These are phyloP conservation scores for Vanessa atalanta DNA, from an alignment of 1,140 invertebrate genomes.

Conservation along the genomic window DNA sequence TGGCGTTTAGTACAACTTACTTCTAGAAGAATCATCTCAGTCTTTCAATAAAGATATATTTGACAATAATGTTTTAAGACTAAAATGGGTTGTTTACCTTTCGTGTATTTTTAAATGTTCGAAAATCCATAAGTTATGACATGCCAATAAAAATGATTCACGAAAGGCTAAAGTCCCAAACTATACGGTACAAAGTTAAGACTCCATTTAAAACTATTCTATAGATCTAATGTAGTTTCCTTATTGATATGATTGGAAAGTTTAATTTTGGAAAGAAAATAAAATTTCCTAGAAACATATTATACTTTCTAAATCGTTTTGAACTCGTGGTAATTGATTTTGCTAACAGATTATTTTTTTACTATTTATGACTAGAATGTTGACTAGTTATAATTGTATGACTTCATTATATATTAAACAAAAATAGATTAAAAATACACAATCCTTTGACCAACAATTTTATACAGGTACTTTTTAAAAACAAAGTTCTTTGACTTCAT, in stretches of 20 bases:
- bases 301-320: not conserved
- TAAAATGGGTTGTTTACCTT: conserved; percentile 25
- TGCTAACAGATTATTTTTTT: too few species aligned
- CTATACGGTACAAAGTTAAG: conserved; percentile 13
- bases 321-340: not conserved
- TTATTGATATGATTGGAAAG: conserved; percentile 42
- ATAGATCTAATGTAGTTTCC: conserved; percentile 13
- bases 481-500: not conserved
- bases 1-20: conserved; percentile 40
- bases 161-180: conserved; percentile 4
- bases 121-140: not conserved
- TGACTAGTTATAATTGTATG: not conserved
- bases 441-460: not conserved
- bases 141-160: conserved; percentile 6
- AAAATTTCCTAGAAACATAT: not conserved
- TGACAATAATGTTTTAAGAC: conserved; percentile 33
- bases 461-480: not conserved
- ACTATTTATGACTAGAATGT: not conserved
- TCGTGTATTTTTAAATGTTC: conserved; percentile 10
- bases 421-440: too few species aligned
- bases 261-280: conserved; percentile 23
- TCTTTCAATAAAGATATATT: conserved; percentile 64
- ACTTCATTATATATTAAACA: not conserved
- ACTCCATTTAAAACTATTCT: conserved; percentile 25
- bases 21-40: conserved; percentile 58